A percentile compares a stretch with the other conserved stretches of the same genome.
These are phyloP conservation scores for Octodon degus DNA, from an alignment of 2,113 vertebrate genomes.

Conservation along the genomic window DNA sequence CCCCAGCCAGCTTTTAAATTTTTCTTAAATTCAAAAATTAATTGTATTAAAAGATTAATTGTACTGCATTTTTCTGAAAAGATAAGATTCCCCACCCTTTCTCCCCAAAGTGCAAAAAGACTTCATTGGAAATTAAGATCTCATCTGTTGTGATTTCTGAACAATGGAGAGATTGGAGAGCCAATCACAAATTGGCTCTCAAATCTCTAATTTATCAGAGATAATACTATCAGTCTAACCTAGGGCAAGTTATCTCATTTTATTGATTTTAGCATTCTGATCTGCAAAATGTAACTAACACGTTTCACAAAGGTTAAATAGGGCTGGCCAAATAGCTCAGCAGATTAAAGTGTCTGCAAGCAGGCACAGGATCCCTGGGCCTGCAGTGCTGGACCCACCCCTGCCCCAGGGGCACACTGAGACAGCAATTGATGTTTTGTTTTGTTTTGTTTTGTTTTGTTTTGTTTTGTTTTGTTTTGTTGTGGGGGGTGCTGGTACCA, in stretches of 20 bases:
- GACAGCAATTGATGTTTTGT: no score
- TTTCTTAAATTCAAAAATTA: not conserved
- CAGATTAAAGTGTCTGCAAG: no score
- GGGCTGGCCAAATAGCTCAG: no score
- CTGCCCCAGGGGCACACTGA: no score
- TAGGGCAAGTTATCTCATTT: not conserved
- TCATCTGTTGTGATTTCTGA: not conserved
- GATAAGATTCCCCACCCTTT: not conserved
- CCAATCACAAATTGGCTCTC: not conserved
- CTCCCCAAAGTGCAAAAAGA: not conserved
- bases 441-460: no score
- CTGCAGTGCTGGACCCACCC: no score
- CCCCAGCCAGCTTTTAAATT: not conserved
- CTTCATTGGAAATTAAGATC: not conserved
- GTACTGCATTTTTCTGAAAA: slow-evolving; percentile 15
- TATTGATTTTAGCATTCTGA: not conserved
- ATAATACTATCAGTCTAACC: not conserved
- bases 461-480: no score
- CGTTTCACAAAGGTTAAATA: not conserved
- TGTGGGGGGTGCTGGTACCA: no score
- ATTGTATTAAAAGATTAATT: not conserved
- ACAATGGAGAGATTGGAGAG: not conserved
- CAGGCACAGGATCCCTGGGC: no score
- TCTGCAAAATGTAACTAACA: not conserved
- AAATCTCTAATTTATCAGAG: no score